Percentiles rank a stretch among this genome's conserved stretches.
These are phyloP conservation scores for Coilia nasus DNA, from an alignment of 2,797 vertebrate species.

Conservation along the genomic window DNA sequence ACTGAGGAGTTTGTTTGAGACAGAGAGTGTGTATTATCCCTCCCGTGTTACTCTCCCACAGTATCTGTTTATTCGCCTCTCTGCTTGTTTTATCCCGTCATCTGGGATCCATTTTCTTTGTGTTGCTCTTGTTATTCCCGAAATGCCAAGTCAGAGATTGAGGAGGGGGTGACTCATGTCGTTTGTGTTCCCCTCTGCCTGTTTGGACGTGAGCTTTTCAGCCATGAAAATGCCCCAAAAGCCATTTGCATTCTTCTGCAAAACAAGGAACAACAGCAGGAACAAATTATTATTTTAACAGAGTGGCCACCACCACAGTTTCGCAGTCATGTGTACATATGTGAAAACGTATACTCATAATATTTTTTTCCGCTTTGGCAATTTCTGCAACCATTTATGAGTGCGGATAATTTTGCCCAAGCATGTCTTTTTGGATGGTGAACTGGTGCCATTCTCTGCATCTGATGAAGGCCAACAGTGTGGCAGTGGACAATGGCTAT, in stretches of 20 bases:
- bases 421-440: slow-evolving; percentile 41
- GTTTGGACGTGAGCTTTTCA: slow-evolving; percentile 70
- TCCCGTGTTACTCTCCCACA: slow-evolving; percentile 60
- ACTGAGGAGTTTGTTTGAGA: background rate
- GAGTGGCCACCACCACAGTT: slow-evolving; percentile 59
- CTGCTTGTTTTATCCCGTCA: slow-evolving; percentile 65
- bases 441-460: slow-evolving; percentile 42
- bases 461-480: background rate
- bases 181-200: slow-evolving; percentile 68
- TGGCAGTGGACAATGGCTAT: slow-evolving; percentile 39
- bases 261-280: slow-evolving; percentile 59
- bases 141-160: slow-evolving; percentile 79
- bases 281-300: slow-evolving; percentile 52
- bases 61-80: slow-evolving; percentile 55
- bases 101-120: slow-evolving; percentile 80
- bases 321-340: slow-evolving; percentile 68
- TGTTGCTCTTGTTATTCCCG: slow-evolving; percentile 78
- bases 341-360: slow-evolving; percentile 71
- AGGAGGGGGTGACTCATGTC: slow-evolving; percentile 78
- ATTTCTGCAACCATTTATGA: slow-evolving; percentile 51
- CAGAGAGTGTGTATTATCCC: slow-evolving; percentile 57
- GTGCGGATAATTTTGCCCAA: slow-evolving; percentile 42
- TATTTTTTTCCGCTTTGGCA: slow-evolving; percentile 60
- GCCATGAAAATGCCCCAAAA: slow-evolving; percentile 67
- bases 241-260: slow-evolving; percentile 56